These are phyloP conservation scores for Psittacula cyanocephala DNA, from an alignment of 2,113 vertebrate genomes.

Conservation along the genomic window DNA sequence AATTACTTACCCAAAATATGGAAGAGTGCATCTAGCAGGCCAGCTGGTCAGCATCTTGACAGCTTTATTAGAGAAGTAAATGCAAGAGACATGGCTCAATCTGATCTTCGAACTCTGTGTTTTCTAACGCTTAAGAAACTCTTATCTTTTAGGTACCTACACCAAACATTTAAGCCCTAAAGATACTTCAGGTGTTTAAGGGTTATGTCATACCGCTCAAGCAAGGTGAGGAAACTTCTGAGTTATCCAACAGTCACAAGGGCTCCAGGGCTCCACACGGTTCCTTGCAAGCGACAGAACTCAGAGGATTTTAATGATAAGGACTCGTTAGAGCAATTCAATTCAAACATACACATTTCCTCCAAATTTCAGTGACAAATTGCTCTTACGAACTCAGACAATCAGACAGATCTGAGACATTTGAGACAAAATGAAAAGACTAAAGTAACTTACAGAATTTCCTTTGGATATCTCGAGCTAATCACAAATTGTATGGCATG, in stretches of 20 bases:
- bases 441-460: constrained; percentile 15
- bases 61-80: background rate
- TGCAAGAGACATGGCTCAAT: background rate
- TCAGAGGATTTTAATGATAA: background rate
- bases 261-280: rapidly evolving
- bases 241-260: background rate
- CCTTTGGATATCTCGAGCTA: constrained; percentile 44
- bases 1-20: background rate
- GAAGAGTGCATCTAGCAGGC: background rate
- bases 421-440: constrained; percentile 41
- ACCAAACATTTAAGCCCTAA: background rate
- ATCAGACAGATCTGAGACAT: constrained; percentile 19
- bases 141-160: background rate
- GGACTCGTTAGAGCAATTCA: constrained; percentile 14
- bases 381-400: constrained; percentile 25
- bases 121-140: background rate
- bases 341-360: constrained; percentile 15
- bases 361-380: constrained; percentile 9
- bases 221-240: background rate
- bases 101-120: background rate
- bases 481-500: constrained; percentile 41
- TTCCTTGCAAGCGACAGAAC: background rate
- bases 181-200: background rate
- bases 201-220: background rate
- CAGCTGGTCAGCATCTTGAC: background rate